phyloP scores from a whole-genome alignment of 2,797 vertebrate genomes.

The Triplophysa bombifrons region DNA sequence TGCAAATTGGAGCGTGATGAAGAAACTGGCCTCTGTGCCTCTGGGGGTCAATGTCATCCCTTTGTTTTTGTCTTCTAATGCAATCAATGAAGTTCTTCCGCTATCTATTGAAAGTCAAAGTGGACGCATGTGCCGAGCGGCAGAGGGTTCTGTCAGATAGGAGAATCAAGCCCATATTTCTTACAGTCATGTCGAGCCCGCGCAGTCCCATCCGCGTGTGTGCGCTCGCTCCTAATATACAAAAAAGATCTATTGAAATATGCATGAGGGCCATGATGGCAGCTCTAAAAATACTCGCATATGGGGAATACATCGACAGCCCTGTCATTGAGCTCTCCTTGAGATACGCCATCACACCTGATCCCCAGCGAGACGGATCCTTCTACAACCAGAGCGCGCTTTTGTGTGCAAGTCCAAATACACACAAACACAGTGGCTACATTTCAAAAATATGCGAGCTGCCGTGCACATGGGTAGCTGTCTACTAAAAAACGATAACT shows the following conservation, averaged over 20 bases:
- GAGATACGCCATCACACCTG: conserved; percentile 67
- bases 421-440: conserved; percentile 11
- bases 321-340: conserved; percentile 88
- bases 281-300: conserved; percentile 86
- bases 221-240: conserved; percentile 80
- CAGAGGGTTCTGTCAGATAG: conserved; percentile 82
- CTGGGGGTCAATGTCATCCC: conserved; percentile 77
- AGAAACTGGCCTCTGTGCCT: conserved; percentile 39
- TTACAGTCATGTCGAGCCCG: conserved; percentile 81
- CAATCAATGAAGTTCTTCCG: conserved; percentile 81
- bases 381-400: conserved; percentile 17
- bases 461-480: neutral
- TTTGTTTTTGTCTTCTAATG: conserved; percentile 76
- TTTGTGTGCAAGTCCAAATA: conserved; percentile 3
- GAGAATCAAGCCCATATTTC: conserved; percentile 84
- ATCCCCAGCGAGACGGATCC: conserved; percentile 43
- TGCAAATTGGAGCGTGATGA: conserved; percentile 49
- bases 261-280: conserved; percentile 83
- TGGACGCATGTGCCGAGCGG: conserved; percentile 72
- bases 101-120: conserved; percentile 82
- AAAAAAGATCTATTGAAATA: conserved; percentile 85
- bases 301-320: conserved; percentile 87
- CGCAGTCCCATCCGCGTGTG: conserved; percentile 75
- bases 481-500: neutral
- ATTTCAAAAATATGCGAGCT: neutral